Percentiles rank a stretch among this genome's conserved stretches.
Evolutionary conservation across 2,797 vertebrate genomes (phyloP).

Genomic region (Anabacerthia variegaticeps): DNA sequence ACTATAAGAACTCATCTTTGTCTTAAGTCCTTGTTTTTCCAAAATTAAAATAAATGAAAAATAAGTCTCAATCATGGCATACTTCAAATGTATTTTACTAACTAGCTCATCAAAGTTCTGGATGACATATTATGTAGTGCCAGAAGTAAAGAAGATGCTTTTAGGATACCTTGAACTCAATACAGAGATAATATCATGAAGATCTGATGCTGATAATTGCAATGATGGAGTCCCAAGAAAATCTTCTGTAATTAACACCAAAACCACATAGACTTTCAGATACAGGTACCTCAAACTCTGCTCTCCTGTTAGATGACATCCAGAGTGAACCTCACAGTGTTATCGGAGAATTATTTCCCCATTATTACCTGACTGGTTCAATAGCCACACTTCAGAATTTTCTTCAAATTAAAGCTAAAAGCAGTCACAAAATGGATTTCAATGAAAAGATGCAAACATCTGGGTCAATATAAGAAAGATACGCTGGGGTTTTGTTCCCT

Average conservation of each 20-base stretch:
- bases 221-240: not conserved
- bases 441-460: not conserved
- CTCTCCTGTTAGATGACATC: not conserved
- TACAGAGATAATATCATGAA: not conserved
- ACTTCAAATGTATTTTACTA: not conserved
- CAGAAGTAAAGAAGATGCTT: not conserved
- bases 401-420: not conserved
- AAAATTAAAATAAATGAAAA: not conserved
- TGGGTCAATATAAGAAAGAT: not conserved
- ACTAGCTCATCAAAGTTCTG: not conserved
- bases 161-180: not conserved
- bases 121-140: not conserved
- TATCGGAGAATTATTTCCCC: not conserved
- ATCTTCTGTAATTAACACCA: not conserved
- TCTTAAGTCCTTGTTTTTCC: not conserved
- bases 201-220: not conserved
- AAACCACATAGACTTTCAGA: not conserved
- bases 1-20: not conserved
- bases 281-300: not conserved
- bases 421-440: not conserved
- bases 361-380: not conserved
- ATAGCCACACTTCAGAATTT: not conserved
- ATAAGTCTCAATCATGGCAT: not conserved
- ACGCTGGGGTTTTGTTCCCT: fast-evolving
- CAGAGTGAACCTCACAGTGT: not conserved